Evolutionary conservation across 2,888 invertebrate species (phyloP).

Genomic region (Pherbina coryleti): DNA sequence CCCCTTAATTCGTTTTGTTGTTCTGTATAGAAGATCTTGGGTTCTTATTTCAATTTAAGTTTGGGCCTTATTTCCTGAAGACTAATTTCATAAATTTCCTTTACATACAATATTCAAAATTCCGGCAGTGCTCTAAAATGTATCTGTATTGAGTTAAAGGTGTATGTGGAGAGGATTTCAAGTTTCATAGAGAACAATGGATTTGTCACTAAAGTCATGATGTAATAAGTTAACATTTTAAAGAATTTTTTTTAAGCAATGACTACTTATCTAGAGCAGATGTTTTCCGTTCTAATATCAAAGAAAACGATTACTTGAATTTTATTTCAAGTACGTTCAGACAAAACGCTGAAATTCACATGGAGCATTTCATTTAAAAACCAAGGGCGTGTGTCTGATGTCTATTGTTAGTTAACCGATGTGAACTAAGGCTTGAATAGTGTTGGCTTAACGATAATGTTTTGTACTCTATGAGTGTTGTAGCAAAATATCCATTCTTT

Average conservation of each 20-base stretch:
- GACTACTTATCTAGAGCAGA: constrained; percentile 19
- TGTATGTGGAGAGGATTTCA: too few relatives aligned
- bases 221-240: background rate
- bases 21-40: too few relatives aligned
- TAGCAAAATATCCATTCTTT: background rate
- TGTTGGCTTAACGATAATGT: background rate
- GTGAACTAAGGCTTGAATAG: background rate
- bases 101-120: too few relatives aligned
- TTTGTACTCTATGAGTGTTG: background rate
- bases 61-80: too few relatives aligned
- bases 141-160: too few relatives aligned
- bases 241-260: background rate
- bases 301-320: constrained; percentile 1
- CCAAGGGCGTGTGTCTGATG: constrained; percentile 32
- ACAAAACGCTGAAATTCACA: constrained; percentile 13
- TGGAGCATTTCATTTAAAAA: background rate
- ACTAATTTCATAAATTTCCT: too few relatives aligned
- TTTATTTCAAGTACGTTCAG: background rate
- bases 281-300: constrained; percentile 32
- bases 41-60: too few relatives aligned
- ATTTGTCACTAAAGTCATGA: background rate
- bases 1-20: too few relatives aligned
- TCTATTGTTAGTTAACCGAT: constrained; percentile 17
- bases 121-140: too few relatives aligned
- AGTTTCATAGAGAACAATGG: too few relatives aligned